Base-by-base conservation (phyloP, 1,140 invertebrate species). In the Lerema accius region DNA sequence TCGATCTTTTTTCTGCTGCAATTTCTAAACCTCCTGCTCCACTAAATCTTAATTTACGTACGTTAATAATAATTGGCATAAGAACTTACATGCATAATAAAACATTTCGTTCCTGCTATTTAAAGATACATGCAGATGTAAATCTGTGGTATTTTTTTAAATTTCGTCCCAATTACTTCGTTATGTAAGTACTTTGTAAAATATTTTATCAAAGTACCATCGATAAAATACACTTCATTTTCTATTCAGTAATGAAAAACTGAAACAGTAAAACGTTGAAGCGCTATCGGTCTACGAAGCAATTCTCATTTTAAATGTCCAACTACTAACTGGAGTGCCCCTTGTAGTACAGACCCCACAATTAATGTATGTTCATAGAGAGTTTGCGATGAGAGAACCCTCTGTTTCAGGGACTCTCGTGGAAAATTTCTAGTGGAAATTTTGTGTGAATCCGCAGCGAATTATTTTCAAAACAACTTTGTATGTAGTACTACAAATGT, bases 311-410 rank as follows among this genome's bases (percentile, higher is more conserved):
- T 19, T 3, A 45, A 45, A 45, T 19, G 42, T 10, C 42, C 42
- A 45, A 45, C 15, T 19, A 45, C 42, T 19, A 45, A 45, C 16
- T 45, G 9, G 26, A 32, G 1, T 3, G n/a, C 13, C 39, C 39
- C 43, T 28, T 55, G 51, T 26, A 55, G 39, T 13, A 43, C 19
- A 55, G 19, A 4, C 11, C 39, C 39, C 16, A 43, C 17, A 55
- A 55, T 55, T 43, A 55, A 55, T 42, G 39, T 55, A 55, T 55
- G 50, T 53, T 53, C n/a, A 53, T 42, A 28, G 3, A 16, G 1
- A 16, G 51, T 14, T 55, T 42, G 17, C 39, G 14, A 0, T 13
- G 17, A 23, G 51, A 55, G 6, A 15, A 43, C 51, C 51, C 51
- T 55, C 51, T 55, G 42, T 55, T 55, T 55, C 51, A 55, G 51